Base-by-base conservation (phyloP, 1,140 invertebrate species). In the Xylocopa sonorina region DNA sequence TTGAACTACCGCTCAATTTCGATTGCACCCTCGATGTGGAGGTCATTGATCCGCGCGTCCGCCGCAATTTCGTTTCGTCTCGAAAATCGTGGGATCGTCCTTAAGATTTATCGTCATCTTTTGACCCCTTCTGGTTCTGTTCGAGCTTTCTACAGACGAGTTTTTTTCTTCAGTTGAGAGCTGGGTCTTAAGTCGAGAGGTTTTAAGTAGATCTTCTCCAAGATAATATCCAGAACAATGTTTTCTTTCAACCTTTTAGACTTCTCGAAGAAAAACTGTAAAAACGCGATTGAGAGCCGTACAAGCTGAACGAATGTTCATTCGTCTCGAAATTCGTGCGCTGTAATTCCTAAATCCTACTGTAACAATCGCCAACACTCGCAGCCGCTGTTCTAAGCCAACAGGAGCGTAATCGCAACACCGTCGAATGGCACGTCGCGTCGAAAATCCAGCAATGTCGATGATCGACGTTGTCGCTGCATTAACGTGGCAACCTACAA, bases 401-500 rank as follows among this genome's bases (percentile, higher is more conserved):
- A 9, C 21, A 6, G 2, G 3, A 16, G 21, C 34, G 16, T 24
- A n/a, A 38, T 38, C 34, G 58, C 24, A 41, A n/a, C n/a, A 62
- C 12, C 21, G n/a, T 29, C 3, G 62, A 64, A 16, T 12, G 16
- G 41, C 34, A 21, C 32, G 21, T n/a, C 32, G 10, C 29, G 50
- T 46, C 38, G 41, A 60, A 77, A 77, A 58, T 77, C 60, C 46
- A 41, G 29, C 12, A 5, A 12, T 4, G 1, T 3, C 34, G 24
- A 38, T 67, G 57, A 80, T 83, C 76, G 69, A 83, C 67, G 53
- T 66, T 58, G 62, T 64, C 53, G 48, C 50, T 46, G 78, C 55
- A 72, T 84, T 62, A 81, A 67, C 43, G 60, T 27, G 24, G 24
- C 14, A 18, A n/a, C 57, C n/a, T 38, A 38, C 66, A 75, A 55